A percentile compares a stretch with the other conserved stretches of the same genome.
Evolutionary conservation across 2,888 invertebrate genomes (phyloP).

Genomic region (Zhengitettix transpicula): DNA sequence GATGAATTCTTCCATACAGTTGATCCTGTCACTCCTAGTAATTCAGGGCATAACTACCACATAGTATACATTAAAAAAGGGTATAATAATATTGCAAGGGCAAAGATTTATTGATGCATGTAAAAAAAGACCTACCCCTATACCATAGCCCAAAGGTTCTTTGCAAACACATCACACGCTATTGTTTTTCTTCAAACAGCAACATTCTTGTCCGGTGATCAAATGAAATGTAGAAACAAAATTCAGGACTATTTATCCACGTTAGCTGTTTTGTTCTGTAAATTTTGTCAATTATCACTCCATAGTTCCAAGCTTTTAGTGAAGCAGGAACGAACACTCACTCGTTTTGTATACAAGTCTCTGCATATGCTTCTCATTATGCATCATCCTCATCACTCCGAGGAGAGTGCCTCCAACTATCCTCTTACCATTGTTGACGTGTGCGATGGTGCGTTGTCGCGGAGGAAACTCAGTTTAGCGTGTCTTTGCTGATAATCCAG

Average conservation of each 20-base stretch:
- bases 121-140: not conserved
- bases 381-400: constrained; percentile 23
- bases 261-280: not conserved
- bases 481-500: too few species aligned
- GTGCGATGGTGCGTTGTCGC: too few species aligned
- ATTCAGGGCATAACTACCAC: not conserved
- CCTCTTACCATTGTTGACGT: too few species aligned
- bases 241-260: not conserved
- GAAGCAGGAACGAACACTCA: constrained; percentile 9
- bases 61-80: not conserved
- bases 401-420: too few species aligned
- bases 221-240: not conserved
- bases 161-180: not conserved
- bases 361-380: constrained; percentile 16
- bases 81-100: not conserved
- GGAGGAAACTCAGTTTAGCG: too few species aligned
- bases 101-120: not conserved
- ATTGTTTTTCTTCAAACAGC: not conserved
- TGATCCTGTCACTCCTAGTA: not conserved
- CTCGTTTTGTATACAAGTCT: constrained; percentile 11
- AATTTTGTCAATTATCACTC: constrained; percentile 1
- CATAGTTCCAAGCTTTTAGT: constrained; percentile 11
- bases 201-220: not conserved
- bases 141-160: not conserved
- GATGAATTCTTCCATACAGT: constrained; percentile 1